These are phyloP conservation scores for Pseudochaenichthys georgianus DNA, from an alignment of 2,797 vertebrate genomes.

Conservation along the genomic window DNA sequence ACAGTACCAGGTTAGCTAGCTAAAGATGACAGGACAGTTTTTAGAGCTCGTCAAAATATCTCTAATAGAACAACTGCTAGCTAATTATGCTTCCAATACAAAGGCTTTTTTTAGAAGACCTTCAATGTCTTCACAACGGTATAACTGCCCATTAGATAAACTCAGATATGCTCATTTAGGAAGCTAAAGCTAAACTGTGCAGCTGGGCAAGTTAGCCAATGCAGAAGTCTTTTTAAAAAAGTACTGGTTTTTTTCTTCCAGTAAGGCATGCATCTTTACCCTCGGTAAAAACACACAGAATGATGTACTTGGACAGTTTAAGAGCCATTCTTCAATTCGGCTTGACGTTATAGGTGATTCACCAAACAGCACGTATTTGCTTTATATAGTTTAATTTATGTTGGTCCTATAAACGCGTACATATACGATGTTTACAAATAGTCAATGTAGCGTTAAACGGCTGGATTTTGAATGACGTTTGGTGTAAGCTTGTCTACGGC, in stretches of 20 bases:
- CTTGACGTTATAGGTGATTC: accelerated
- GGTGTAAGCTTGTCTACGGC: neutral
- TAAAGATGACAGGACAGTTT: constrained; percentile 55
- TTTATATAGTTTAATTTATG: neutral
- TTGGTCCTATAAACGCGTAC: accelerated
- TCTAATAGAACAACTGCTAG: neutral
- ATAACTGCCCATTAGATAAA: accelerated
- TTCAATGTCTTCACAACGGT: neutral
- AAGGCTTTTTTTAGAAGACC: neutral
- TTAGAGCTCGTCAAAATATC: neutral
- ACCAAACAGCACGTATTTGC: neutral
- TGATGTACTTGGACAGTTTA: accelerated
- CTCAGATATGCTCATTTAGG: too few relatives aligned
- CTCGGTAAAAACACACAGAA: accelerated
- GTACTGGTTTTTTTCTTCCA: neutral
- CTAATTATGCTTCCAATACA: neutral
- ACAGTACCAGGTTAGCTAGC: constrained; percentile 18
- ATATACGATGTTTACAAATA: accelerated
- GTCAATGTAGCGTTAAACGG: neutral
- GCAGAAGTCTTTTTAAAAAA: neutral
- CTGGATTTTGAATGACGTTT: neutral
- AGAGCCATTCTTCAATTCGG: neutral
- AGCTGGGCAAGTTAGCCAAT: neutral
- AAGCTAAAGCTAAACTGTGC: constrained; percentile 18
- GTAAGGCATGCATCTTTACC: accelerated